Evolutionary conservation across 2,797 vertebrate species (phyloP), one percentile per base, ranked within the genome.

Genomic region (Acrocephalus scirpaceus): DNA sequence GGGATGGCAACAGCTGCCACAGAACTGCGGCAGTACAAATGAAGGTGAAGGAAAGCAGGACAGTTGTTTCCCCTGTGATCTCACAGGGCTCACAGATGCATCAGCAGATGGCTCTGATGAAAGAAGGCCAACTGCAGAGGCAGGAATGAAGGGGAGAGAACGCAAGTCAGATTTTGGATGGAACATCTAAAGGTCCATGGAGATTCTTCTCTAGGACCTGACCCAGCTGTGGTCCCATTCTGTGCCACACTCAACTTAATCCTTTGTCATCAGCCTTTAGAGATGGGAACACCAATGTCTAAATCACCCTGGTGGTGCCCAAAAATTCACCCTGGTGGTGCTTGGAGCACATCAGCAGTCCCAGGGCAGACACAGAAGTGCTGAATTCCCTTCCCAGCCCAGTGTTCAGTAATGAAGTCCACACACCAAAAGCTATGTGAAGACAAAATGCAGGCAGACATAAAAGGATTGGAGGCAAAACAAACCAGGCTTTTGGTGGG

Each of bases 1-100:
- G 95, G 64, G 88, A 78, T 8, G 73, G 21, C 18, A 90, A 66
- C 92, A 97, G 95, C 95, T 96, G 94, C 93, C 95, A 86, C 95
- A 60, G 66, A 83, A n/a, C 89, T 62, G 91, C 58, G 5, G 12
- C 89, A 76, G 95, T 69, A 92, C 95, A 69, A 91, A 90, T 94
- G 95, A 96, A 96, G 95, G 95, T 96, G 95, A 96, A 81, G 95
- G 66, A 94, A 97, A 95, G 85, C 92, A 96, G 95, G 95, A 81
- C 86, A 93, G 87, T 94, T 94, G 95, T 95, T 95, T 93, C 92
- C 92, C 92, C 71, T 93, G 90, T 61, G 90, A 91, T 93, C 91
- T 89, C 88, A 58, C 62, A 36, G 81, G 67, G 86, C 67, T 94
- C 87, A 76, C 95, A 94, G 91, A 94, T 95, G 91, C 83, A 34